Evolutionary conservation across 2,113 vertebrate genomes (phyloP), one percentile per base, ranked within the genome.

Genomic region (Monarcha castaneiventris): DNA sequence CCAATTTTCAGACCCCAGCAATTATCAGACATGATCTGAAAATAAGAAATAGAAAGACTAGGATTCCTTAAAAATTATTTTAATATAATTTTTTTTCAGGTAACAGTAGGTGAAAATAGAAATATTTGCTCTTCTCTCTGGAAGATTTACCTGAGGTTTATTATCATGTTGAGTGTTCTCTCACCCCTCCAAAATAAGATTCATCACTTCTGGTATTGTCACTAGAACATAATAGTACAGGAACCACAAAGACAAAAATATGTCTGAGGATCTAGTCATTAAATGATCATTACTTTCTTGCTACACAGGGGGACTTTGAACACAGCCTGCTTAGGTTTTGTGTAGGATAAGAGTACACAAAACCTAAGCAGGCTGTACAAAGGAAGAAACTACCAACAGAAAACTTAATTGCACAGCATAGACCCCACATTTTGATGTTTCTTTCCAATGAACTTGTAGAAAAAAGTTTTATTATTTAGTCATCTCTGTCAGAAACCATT

Each of bases 281-380:
- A 75, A 91, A 32, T 48, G 11, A 30, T 25, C 10, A 9, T 76
- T 76, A 16, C 2, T 85, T 52, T 73, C 10, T 77, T 77, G 37
- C 14, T 62, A 39, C 46, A 58, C 26, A 61, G 7, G 3, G 20
- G 18, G 4, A n/a, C 25, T 71, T 55, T 35, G 7, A 76, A 46
- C 0, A 0, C 21, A 39, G 58, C 9, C 22, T 67, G 13, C 10
- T n/a, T n/a, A n/a, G n/a, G n/a, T n/a, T n/a, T n/a, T n/a, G n/a
- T n/a, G n/a, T n/a, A n/a, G 63, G 26, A 18, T 32, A 25, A 3
- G 13, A 79, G 27, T 13, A 16, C 14, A 23, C 6, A 14, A 3
- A 39, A 39, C 26, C 3, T 41, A n/a, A 56, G 12, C 19, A 54
- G 18, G 9, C 6, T 46, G 15, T 11, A 14, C 11, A 29, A 27